Conservation (phyloP, 1,140 invertebrate species). For the Orius insidiosus region DNA sequence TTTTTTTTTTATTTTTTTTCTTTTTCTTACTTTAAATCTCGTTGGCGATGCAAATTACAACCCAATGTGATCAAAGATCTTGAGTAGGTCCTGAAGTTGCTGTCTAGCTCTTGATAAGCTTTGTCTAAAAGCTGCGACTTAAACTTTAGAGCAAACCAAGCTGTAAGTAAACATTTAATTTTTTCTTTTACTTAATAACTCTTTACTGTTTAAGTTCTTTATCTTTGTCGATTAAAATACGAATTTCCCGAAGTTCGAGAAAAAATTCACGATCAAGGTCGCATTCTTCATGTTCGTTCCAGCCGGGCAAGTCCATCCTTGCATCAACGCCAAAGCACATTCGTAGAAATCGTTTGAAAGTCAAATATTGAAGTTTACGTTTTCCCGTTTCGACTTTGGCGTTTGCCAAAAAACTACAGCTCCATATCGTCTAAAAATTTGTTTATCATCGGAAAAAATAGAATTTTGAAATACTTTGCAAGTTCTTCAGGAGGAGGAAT, state of each 20-base stretch:
- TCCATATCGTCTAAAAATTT: slow-evolving; percentile 70
- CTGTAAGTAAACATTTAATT: slow-evolving; percentile 32
- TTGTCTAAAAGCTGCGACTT: slow-evolving; percentile 57
- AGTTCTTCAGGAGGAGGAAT: slow-evolving; percentile 69
- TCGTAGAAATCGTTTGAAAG: slow-evolving; percentile 73
- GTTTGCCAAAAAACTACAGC: slow-evolving; percentile 84
- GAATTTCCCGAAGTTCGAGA: slow-evolving; percentile 66
- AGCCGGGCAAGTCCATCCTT: slow-evolving; percentile 60
- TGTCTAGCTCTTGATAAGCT: slow-evolving; percentile 54
- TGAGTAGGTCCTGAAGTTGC: slow-evolving; percentile 65
- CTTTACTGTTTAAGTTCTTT: slow-evolving; percentile 68
- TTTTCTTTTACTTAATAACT: background rate
- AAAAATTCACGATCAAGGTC: slow-evolving; percentile 88
- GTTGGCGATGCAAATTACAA: slow-evolving; percentile 63
- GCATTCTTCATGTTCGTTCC: slow-evolving; percentile 66
- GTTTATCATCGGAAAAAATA: too few relatives aligned
- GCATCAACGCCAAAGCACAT: slow-evolving; percentile 79
- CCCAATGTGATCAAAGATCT: slow-evolving; percentile 67
- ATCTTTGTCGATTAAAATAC: slow-evolving; percentile 74
- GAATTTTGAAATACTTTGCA: slow-evolving; percentile 67
- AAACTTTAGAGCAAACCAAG: slow-evolving; percentile 49
- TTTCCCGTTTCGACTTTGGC: slow-evolving; percentile 87
- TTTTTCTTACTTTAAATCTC: slow-evolving; percentile 45
- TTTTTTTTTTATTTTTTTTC: too few relatives aligned
- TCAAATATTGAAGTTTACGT: slow-evolving; percentile 72